A percentile compares a stretch with the other conserved stretches of the same genome.
Conservation (phyloP, 2,113 vertebrate species). For the Oxyruncus cristatus region DNA sequence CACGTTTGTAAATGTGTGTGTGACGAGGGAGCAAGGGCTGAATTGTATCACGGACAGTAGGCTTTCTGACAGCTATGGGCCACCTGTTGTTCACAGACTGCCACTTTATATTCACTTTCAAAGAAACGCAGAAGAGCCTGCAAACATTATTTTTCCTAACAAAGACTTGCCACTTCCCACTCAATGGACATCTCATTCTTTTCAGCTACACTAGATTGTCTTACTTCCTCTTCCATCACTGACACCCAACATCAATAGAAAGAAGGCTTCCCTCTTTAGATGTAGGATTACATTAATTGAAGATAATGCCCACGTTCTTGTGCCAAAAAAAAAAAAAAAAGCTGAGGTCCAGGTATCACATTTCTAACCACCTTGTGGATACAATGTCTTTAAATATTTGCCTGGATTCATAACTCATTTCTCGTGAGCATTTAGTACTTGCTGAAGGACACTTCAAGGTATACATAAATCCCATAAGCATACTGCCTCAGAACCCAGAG, state of each 20-base stretch:
- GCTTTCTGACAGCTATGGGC: background rate
- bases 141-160: background rate
- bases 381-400: background rate
- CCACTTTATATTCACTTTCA: background rate
- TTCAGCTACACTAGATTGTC: background rate
- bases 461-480: background rate
- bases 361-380: background rate
- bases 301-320: background rate
- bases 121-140: background rate
- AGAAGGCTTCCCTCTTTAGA: background rate
- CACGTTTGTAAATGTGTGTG: accelerated
- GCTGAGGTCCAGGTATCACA: background rate
- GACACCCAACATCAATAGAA: background rate
- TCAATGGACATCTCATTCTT: background rate
- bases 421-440: background rate
- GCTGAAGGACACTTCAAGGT: background rate
- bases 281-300: background rate
- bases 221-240: constrained; percentile 15
- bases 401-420: background rate
- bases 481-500: background rate
- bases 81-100: background rate
- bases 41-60: background rate
- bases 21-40: background rate
- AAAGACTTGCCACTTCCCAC: background rate
- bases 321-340: background rate